Base-by-base conservation (phyloP, 2,888 invertebrate genomes). In the Drosophila putrida region DNA sequence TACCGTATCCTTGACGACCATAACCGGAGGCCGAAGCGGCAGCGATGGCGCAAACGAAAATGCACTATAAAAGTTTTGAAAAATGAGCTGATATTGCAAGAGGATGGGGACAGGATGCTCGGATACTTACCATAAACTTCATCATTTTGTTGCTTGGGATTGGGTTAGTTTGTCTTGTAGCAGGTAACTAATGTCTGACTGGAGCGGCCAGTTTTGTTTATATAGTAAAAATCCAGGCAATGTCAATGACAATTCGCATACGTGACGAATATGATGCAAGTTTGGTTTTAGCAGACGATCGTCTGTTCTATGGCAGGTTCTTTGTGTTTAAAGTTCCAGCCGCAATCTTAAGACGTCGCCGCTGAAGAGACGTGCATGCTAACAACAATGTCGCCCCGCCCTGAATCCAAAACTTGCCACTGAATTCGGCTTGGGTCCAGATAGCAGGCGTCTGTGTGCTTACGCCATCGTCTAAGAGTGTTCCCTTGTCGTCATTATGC, bases 161-260 rank as follows among this genome's bases (percentile, higher is more conserved):
- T 47, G 47, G 68, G 27, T 76, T 82, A 76, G 86, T 79, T 75
- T 68, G 71, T 78, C 75, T 78, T 53, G 72, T 13, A 35, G 74
- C 54, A 68, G 69, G 39, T 75, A 84, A 84, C 86, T 88, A 85
- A 84, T 84, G 86, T 74, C 74, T 64, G 28, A 79, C 20, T 75
- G 43, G 38, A 63, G 49, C 49, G 20, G 15, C 43, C 54, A 53
- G 71, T 72, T 81, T 72, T 78, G 83, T 80, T 84, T 83, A 78
- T 84, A 84, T 84, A 84, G 60, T 73, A 50, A 71, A 83, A 71
- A 84, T 84, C 83, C 85, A 83, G 88, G 88, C 73, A 73, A 69
- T 35, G 50, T 80, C 73, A 71, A 68, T 36, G 50, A 33, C 25
- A 38, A 54, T 33, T 20, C 41, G 47, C 60, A 84, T 84, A 87